A percentile compares a stretch with the other conserved stretches of the same genome.
These are phyloP conservation scores for Struthio camelus DNA, from an alignment of 2,113 vertebrate species.

Conservation along the genomic window DNA sequence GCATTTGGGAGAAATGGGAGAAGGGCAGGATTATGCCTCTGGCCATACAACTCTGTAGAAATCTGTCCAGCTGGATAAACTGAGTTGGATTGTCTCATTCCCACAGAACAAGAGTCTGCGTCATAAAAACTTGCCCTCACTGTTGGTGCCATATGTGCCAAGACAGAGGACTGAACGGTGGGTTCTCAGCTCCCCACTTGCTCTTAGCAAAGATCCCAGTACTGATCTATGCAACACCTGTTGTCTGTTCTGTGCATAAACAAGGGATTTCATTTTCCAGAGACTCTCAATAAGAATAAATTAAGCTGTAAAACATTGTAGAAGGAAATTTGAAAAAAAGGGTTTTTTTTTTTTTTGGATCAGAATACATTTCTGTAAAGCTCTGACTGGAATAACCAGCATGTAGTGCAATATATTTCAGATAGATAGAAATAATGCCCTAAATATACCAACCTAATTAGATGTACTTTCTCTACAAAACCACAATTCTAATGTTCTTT, in stretches of 20 bases:
- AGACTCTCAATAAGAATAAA: slow-evolving; percentile 34
- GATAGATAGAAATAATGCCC: slow-evolving; percentile 61
- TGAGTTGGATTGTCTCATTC: not conserved
- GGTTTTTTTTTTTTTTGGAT: not conserved
- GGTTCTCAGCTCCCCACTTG: not conserved
- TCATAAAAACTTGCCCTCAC: not conserved
- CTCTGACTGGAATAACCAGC: slow-evolving; percentile 47
- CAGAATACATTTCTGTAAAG: slow-evolving; percentile 43
- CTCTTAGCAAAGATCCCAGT: not conserved
- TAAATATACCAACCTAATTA: slow-evolving; percentile 67
- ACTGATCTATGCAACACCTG: not conserved
- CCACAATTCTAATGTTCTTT: slow-evolving; percentile 66
- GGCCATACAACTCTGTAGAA: not conserved
- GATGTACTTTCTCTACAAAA: slow-evolving; percentile 70
- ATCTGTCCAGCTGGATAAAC: not conserved
- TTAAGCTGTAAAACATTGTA: not conserved
- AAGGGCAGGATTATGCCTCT: not conserved
- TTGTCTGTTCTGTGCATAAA: slow-evolving; percentile 39
- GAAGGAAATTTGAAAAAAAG: not conserved
- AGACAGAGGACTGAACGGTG: not conserved
- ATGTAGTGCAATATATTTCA: slow-evolving; percentile 27
- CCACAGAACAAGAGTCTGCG: not conserved
- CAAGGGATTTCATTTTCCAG: not conserved
- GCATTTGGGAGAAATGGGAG: not conserved
- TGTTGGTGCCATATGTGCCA: rapidly evolving